Percentiles rank a stretch among this genome's conserved stretches.
These are phyloP conservation scores for Cossypha caffra DNA, from an alignment of 2,797 vertebrate species.

Conservation along the genomic window DNA sequence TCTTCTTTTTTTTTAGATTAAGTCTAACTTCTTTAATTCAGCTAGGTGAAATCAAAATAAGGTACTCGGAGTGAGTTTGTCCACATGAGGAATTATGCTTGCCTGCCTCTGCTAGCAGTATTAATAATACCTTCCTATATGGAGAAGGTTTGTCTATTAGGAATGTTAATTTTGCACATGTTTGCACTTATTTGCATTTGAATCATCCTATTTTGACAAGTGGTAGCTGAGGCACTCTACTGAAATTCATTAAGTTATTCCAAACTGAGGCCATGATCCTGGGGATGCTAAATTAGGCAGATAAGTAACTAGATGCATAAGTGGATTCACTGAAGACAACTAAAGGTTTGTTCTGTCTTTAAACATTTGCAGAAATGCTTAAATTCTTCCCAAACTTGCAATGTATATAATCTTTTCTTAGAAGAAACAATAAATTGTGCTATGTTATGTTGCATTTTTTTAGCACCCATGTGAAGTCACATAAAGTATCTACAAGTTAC, in stretches of 20 bases:
- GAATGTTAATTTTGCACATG: background rate
- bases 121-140: background rate
- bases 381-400: background rate
- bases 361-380: background rate
- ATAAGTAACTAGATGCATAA: background rate
- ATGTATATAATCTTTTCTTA: background rate
- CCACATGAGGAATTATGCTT: background rate
- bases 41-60: background rate
- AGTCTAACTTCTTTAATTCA: background rate
- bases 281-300: background rate
- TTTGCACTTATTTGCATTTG: slow-evolving; percentile 7
- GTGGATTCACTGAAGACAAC: background rate
- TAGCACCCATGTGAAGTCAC: background rate
- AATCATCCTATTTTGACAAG: background rate
- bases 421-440: background rate
- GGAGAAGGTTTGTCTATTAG: background rate
- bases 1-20: background rate
- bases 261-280: background rate
- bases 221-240: background rate
- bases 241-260: background rate
- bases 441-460: background rate
- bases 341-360: background rate
- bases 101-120: background rate
- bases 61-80: background rate
- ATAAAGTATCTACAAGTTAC: background rate